Evolutionary conservation across 2,888 invertebrate genomes (phyloP), one percentile per base, ranked within the genome.

Genomic region (Melinopterus prodromus): DNA sequence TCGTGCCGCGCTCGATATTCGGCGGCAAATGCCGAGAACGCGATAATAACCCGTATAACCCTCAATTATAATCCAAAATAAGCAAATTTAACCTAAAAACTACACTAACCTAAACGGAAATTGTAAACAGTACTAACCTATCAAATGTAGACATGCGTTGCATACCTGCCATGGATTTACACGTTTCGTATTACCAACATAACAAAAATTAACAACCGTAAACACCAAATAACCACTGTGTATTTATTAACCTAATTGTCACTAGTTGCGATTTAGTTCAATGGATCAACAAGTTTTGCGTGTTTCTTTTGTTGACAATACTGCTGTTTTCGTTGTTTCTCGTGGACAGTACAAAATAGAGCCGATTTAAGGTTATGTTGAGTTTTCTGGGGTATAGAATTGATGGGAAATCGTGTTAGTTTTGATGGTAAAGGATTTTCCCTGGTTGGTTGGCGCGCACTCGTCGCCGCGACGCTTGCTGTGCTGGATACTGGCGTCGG

Each of bases 401-500:
- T 53, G 53, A 53, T 53, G 53, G 53, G 53, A 53, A 53, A 53
- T 53, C 53, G 53, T 53, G 53, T 53, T 53, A 53, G 53, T 53
- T 7, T 53, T 53, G 53, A 53, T 53, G 53, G 53, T 53, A 26
- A 26, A 26, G 26, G 53, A 53, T 53, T 53, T 53, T 53, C 53
- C 53, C 53, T 53, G 53, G 53, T 53, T 53, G 1, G 53, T 53
- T 53, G 53, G 53, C 53, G 53, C 79, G 80, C 80, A 77, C 77
- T 37, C 77, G 71, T 71, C 70, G 77, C 16, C 81, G 78, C 71
- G 77, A 35, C 71, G 78, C 71, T 36, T 38, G 74, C 81, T 12
- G 53, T 53, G 53, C 53, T 2, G 53, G 53, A 53, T 53, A 53
- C 53, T 53, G 53, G 53, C 53, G 53, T 86, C 85, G 85, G 84